These are phyloP conservation scores for Rhopilema esculentum DNA, from an alignment of 30 jellyfish, hydroid and myxozoan genomes.

Conservation along the genomic window DNA sequence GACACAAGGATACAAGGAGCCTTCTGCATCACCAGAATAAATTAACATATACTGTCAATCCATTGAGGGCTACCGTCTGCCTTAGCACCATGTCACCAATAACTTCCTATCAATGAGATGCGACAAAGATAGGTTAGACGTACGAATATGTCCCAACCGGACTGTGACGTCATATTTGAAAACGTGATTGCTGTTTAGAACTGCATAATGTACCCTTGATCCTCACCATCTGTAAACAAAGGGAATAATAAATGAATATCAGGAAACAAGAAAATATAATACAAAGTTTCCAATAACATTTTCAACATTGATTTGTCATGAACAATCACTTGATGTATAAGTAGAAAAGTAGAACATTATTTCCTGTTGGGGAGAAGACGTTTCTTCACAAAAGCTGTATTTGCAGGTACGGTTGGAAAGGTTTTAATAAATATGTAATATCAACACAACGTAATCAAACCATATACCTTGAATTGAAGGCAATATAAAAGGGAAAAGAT, in stretches of 20 bases:
- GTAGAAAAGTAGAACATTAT: no score
- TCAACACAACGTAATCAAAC: no score
- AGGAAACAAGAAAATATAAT: no score
- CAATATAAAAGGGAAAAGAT: no score
- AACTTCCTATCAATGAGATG: not conserved
- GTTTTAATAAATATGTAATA: no score
- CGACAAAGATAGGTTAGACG: not conserved
- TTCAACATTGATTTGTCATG: no score
- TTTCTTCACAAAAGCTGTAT: no score
- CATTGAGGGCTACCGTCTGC: not conserved
- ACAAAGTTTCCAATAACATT: no score
- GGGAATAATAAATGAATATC: not conserved
- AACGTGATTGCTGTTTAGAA: constrained; percentile 2
- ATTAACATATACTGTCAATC: not conserved
- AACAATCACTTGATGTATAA: no score
- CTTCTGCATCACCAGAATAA: not conserved
- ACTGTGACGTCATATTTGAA: not conserved
- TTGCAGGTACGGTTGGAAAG: no score
- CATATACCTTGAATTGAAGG: no score
- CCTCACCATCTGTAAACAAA: constrained; percentile 32
- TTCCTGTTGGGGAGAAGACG: no score
- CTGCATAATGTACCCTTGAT: constrained; percentile 24
- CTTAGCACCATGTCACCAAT: not conserved
- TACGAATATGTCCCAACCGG: not conserved
- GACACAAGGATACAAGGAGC: not conserved